Evolutionary conservation across 2,797 vertebrate species (phyloP), one percentile per base, ranked within the genome.

Genomic region (Artibeus lituratus): DNA sequence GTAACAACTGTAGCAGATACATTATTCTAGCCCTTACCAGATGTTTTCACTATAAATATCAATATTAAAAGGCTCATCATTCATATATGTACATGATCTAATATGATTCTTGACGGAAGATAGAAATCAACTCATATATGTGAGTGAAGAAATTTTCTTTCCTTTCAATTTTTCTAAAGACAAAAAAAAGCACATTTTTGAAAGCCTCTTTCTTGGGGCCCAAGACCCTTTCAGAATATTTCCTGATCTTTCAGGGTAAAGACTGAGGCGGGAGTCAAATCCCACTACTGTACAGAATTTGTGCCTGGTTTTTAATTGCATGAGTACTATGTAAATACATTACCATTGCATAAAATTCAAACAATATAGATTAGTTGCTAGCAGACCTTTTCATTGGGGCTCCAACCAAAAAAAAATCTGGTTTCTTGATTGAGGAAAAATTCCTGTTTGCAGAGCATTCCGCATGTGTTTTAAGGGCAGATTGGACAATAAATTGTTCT

Each of bases 21-120:
- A 77, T 42, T 67, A 62, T 24, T 81, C 35, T 76, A 55, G 39
- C 49, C 39, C 47, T 87, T 49, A 69, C 73, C 18, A 80, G 47
- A 87, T 77, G 29, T 67, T 87, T 70, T 93, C 80, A 87, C 90
- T 78, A 92, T 53, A 87, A 69, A 95, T 77, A 62, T 51, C 49
- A n/a, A 62, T 93, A 95, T 86, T 85, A 96, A 90, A 65, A 89
- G 55, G 49, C 35, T 70, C 22, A 72, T 94, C 70, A 76, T 88
- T 92, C 10, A 1, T 49, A 42, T 76, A n/a, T 8, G 26, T 44
- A 42, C 26, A 35, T 47, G 24, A 12, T 69, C 47, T 94, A 73
- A 91, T 86, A 39, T 69, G 29, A 93, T 67, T 93, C 72, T 83
- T 92, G 74, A 88, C 86, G 84, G 62, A 86, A 89, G 0, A 81